Evolutionary conservation across 2,113 vertebrate genomes (phyloP), one percentile per base, ranked within the genome.

Genomic region (Reinhardtius hippoglossoides): DNA sequence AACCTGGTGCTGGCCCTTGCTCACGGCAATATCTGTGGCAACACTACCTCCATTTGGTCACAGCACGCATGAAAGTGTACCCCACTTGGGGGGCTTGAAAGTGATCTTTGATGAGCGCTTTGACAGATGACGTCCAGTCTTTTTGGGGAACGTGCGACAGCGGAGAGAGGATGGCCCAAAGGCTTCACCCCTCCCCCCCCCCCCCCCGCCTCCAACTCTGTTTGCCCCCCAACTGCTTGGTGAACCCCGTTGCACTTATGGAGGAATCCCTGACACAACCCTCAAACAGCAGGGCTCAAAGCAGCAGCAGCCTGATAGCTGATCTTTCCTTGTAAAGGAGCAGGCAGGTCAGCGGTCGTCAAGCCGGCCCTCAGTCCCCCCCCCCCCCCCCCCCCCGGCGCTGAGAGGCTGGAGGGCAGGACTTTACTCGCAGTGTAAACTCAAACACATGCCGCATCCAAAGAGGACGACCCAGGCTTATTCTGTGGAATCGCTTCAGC

Each of bases 271-370:
- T 83, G 85, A 92, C 88, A 85, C 90, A 87, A 71, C 76, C 84
- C 76, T 92, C 89, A 93, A 92, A 94, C 92, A 94, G 94, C 93
- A 91, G 94, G 93, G 62, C 91, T 90, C 92, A 93, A 92, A 94
- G 92, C 87, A 72, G 78, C 80, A 83, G 78, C 79, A 75, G 89
- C 72, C 90, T 72, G 82, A 87, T 89, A 81, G 91, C 89, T 83
- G 91, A 92, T 91, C 90, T 87, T 69, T 69, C 64, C 89, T 88
- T 91, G 91, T 94, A 92, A 93, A 94, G 87, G 80, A 84, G 75
- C 86, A 90, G 69, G 81, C 75, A 48, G 79, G 88, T 90, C 89
- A 92, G 85, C 72, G 21, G 74, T 84, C 67, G 67, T 82, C 77
- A 78, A 85, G 64, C 83, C 61, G 61, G 75, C 80, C 86, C 72